phyloP scores from a whole-genome alignment of 92 coral and sea anemone species.

The Epizoanthus rinbou region DNA sequence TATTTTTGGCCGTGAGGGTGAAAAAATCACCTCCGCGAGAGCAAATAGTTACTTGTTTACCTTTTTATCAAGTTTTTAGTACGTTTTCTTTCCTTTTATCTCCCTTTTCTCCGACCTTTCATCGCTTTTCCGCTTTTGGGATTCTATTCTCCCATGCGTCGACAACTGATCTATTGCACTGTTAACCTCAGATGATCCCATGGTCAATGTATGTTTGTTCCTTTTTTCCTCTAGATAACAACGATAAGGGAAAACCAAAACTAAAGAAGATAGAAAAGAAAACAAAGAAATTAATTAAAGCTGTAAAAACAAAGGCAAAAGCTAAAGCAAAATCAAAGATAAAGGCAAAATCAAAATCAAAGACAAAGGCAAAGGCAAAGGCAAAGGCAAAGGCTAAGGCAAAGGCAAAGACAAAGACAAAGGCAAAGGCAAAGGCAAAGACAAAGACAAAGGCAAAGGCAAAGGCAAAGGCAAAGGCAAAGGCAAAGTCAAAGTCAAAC shows the following conservation, averaged over 20 bases:
- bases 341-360: not conserved
- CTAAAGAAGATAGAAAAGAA: not conserved
- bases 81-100: too few relatives aligned
- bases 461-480: not conserved
- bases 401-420: not conserved
- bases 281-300: not conserved
- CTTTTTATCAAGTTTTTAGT: too few relatives aligned
- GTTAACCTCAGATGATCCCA: too few relatives aligned
- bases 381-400: not conserved
- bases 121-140: too few relatives aligned
- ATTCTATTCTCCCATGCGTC: too few relatives aligned
- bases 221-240: too few relatives aligned
- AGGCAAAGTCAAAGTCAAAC: not conserved
- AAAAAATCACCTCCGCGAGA: too few relatives aligned
- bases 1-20: too few relatives aligned
- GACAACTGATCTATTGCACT: too few relatives aligned
- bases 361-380: not conserved
- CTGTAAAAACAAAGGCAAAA: not conserved
- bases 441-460: not conserved
- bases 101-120: too few relatives aligned
- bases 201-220: too few relatives aligned
- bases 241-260: not conserved
- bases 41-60: too few relatives aligned
- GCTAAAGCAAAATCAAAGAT: not conserved
- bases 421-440: not conserved